A percentile compares a stretch with the other conserved stretches of the same genome.
These are phyloP conservation scores for Hippocampus barbouri DNA, from an alignment of 2,113 vertebrate species.

Conservation along the genomic window DNA sequence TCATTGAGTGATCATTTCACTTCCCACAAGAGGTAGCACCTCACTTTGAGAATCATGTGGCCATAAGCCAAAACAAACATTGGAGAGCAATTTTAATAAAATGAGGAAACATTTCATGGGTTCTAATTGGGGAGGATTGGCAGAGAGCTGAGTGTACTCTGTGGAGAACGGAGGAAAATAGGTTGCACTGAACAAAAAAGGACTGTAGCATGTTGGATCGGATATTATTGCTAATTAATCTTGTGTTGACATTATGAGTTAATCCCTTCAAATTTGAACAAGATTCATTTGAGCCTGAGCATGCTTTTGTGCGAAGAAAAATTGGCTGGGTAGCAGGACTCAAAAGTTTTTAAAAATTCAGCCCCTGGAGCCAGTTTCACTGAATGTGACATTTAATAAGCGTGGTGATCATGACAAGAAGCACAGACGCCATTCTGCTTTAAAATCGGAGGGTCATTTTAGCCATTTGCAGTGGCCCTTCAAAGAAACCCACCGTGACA, in stretches of 20 bases:
- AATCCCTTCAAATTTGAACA: constrained; percentile 1
- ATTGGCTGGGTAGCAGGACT: neutral
- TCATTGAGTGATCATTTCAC: too few relatives aligned
- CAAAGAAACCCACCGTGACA: neutral
- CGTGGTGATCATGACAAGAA: neutral
- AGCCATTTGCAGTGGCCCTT: neutral
- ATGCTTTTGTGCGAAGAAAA: neutral
- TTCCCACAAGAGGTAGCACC: too few relatives aligned
- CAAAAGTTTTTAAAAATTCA: neutral
- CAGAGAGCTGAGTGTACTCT: neutral
- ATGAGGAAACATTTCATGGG: neutral
- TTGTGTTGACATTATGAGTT: neutral
- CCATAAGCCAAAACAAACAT: neutral
- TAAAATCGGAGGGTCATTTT: neutral
- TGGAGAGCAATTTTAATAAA: neutral
- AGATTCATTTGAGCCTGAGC: neutral
- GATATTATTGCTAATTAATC: constrained; percentile 2
- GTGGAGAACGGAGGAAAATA: neutral
- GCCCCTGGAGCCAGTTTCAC: neutral
- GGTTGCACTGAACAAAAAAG: neutral
- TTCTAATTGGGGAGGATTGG: neutral
- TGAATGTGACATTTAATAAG: neutral
- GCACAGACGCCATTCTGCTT: neutral
- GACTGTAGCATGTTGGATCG: neutral
- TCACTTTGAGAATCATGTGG: neutral